These are phyloP conservation scores for Rapana venosa DNA, from an alignment of 2,888 invertebrate species.

Conservation along the genomic window DNA sequence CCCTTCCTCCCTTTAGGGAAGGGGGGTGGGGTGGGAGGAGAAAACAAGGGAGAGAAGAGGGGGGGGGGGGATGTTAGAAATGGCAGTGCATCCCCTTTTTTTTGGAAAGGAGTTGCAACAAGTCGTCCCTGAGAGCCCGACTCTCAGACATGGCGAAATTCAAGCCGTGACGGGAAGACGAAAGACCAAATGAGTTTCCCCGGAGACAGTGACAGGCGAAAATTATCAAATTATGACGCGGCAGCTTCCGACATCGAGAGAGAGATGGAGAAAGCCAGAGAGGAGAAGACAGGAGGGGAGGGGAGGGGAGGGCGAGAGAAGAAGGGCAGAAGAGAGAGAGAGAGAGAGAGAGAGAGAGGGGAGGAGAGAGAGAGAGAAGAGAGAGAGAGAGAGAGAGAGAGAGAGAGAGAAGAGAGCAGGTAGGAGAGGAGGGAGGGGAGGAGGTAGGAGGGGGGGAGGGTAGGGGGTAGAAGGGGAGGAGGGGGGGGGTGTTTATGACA, in stretches of 20 bases:
- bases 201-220: constrained; percentile 12
- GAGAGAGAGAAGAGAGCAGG: background rate
- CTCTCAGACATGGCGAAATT: background rate
- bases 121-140: background rate
- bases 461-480: background rate
- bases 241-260: background rate
- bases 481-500: too few relatives aligned
- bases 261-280: background rate
- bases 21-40: background rate
- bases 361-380: too few relatives aligned
- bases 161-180: constrained; percentile 3
- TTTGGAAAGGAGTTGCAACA: background rate
- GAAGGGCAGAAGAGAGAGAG: too few relatives aligned
- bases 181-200: constrained; percentile 30
- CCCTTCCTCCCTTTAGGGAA: background rate
- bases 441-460: background rate
- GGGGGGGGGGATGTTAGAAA: background rate
- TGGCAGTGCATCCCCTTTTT: background rate
- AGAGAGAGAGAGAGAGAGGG: too few relatives aligned
- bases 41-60: background rate
- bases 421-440: background rate
- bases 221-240: constrained; percentile 32
- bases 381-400: background rate
- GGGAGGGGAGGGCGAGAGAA: background rate
- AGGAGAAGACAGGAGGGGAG: background rate